A percentile compares a stretch with the other conserved stretches of the same genome.
Evolutionary conservation across 2,113 vertebrate genomes (phyloP).

Genomic region (Pituophis catenifer): DNA sequence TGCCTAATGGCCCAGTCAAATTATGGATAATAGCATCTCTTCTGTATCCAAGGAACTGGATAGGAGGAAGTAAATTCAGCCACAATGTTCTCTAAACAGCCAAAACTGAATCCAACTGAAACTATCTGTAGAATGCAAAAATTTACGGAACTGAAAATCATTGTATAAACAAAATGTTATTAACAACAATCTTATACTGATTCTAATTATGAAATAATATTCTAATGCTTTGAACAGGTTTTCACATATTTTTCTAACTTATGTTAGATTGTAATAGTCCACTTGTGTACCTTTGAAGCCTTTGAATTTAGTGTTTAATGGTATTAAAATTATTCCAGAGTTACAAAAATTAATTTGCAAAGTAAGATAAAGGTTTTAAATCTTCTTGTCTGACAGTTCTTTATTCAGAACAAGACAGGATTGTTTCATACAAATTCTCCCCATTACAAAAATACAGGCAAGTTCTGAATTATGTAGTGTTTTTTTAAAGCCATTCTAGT

Average conservation of each 20-base stretch:
- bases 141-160: neutral
- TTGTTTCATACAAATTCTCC: neutral
- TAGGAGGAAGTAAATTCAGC: neutral
- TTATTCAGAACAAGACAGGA: neutral
- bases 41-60: neutral
- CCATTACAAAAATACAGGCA: neutral
- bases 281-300: neutral
- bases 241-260: neutral
- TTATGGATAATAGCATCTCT: neutral
- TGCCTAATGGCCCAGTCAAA: neutral
- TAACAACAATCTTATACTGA: neutral
- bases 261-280: neutral
- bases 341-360: neutral
- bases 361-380: neutral
- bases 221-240: neutral
- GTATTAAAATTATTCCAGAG: neutral
- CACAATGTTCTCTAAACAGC: neutral
- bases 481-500: neutral
- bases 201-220: neutral
- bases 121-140: neutral
- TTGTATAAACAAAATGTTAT: neutral
- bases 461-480: neutral
- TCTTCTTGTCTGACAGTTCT: neutral
- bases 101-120: neutral
- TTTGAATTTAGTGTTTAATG: neutral